Evolutionary conservation across 2,113 vertebrate species (phyloP), one percentile per base, ranked within the genome.

Genomic region (Chloebia gouldiae): DNA sequence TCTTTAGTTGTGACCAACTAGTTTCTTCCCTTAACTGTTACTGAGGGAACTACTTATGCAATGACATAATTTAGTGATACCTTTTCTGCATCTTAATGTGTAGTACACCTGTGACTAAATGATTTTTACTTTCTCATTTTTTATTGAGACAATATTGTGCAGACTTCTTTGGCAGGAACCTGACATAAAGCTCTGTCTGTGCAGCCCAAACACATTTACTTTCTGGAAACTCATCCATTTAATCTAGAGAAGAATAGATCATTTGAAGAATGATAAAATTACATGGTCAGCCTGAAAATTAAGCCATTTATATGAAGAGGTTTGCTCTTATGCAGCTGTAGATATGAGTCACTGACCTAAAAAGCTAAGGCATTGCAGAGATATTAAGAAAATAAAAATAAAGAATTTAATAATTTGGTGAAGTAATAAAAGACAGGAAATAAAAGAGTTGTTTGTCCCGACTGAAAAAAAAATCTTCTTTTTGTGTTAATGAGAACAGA

Each of bases 221-320:
- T 91, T 81, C 69, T 82, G 81, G 35, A 91, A 92, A 88, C 4
- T 83, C 56, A 35, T 78, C 76, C 28, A 64, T 93, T 90, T 90
- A 88, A 88, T 81, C 68, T 82, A 70, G 23, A 94, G 56, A 42
- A 88, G 44, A 24, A 63, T 33, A 66, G 69, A 77, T 83, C 44
- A 83, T 95, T 95, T 90, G 76, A 94, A 89, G 60, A 96, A 92
- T 23, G 37, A 81, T 84, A 91, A 92, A 86, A 82, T 77, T 88
- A 70, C 79, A 90, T 44, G 68, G 72, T 82, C 91, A 91, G 66
- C 56, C 88, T 93, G 90, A 91, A 88, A 94, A 96, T 91, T 47
- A 94, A 81, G 71, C 42, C 79, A 77, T 90, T 92, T 90, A 82
- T 70, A 51, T 86, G 82, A 81, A 91, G 16, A 54, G 9, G 18